Evolutionary conservation across 2,113 vertebrate genomes (phyloP).

Genomic region (Phycodurus eques): DNA sequence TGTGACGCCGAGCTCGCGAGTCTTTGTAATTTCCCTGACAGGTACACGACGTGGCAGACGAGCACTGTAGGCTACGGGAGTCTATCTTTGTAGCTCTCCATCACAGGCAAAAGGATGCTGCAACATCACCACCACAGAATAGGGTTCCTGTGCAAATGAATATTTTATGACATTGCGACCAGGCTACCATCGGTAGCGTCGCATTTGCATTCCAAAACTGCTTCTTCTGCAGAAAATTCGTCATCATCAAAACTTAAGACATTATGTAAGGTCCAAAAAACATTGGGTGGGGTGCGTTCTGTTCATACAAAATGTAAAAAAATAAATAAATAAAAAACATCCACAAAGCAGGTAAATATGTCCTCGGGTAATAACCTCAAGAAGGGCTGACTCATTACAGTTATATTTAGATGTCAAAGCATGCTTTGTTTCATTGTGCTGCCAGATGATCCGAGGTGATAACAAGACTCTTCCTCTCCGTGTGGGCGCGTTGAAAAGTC

Average conservation of each 20-base stretch:
- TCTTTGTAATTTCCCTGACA: constrained; percentile 72
- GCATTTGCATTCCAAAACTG: constrained; percentile 71
- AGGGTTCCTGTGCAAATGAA: constrained; percentile 69
- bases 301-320: constrained; percentile 16
- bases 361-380: constrained; percentile 43
- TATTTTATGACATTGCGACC: constrained; percentile 72
- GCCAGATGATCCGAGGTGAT: constrained; percentile 14
- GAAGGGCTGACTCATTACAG: constrained; percentile 38
- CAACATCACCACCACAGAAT: constrained; percentile 64
- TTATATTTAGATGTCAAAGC: constrained; percentile 30
- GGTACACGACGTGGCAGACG: constrained; percentile 64
- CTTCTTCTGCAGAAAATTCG: constrained; percentile 56
- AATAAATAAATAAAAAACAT: not conserved
- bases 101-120: constrained; percentile 61
- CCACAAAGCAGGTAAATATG: constrained; percentile 46
- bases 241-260: constrained; percentile 12
- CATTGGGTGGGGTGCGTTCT: constrained; percentile 14
- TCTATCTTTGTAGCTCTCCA: constrained; percentile 70
- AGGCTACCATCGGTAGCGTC: constrained; percentile 64
- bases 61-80: constrained; percentile 67
- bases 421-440: constrained; percentile 24
- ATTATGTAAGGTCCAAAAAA: constrained; percentile 7
- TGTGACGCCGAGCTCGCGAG: constrained; percentile 49
- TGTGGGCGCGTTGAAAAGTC: constrained; percentile 24
- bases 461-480: constrained; percentile 17